phyloP scores from a whole-genome alignment of 2,113 vertebrate species.

The Aramus guarauna region DNA sequence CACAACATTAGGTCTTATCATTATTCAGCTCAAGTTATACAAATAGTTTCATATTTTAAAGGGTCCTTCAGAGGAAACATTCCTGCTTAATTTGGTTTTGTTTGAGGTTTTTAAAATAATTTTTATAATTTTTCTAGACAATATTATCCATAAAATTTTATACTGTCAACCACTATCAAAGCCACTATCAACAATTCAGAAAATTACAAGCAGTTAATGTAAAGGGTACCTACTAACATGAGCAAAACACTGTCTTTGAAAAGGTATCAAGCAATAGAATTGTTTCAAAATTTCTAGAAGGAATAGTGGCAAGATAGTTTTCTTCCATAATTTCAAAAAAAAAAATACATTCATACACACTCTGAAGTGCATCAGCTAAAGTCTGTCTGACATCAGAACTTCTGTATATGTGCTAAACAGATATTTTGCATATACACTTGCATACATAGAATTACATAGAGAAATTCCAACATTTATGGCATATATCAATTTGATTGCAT shows the following conservation, averaged over 20 bases:
- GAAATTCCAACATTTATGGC: neutral
- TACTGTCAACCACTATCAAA: neutral
- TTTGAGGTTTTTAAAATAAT: rapidly evolving
- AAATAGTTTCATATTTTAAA: neutral
- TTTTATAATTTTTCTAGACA: neutral
- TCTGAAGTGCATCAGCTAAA: neutral
- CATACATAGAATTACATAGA: neutral
- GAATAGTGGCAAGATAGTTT: neutral
- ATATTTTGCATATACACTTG: neutral
- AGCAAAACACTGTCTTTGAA: neutral
- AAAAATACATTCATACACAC: neutral
- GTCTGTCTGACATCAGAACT: neutral
- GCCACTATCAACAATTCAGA: neutral
- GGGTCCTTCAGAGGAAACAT: neutral
- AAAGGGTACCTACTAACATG: neutral
- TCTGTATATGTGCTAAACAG: neutral
- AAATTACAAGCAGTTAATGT: neutral
- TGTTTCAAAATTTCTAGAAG: neutral
- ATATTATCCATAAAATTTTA: neutral
- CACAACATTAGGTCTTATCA: neutral
- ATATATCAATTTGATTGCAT: neutral
- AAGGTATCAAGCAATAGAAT: neutral
- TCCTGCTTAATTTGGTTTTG: neutral
- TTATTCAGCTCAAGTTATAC: neutral
- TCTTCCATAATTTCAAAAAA: neutral